Conservation (phyloP, 2,888 invertebrate genomes). For the Euzophera pinguis region DNA sequence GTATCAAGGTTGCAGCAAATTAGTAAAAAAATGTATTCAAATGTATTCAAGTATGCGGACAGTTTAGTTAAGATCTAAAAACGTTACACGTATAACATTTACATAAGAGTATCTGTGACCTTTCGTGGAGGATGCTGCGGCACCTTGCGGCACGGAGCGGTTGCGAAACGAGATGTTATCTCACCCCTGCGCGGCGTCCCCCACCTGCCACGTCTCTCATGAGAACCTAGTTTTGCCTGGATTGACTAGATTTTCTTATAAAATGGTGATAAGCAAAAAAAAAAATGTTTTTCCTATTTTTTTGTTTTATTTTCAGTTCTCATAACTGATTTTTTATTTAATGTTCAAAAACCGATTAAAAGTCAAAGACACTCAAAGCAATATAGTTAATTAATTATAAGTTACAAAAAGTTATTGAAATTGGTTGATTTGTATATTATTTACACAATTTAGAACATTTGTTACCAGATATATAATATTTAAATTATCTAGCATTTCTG, state of each 20-base stretch:
- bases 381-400: too few species aligned
- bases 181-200: conserved; percentile 40
- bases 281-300: too few species aligned
- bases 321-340: too few species aligned
- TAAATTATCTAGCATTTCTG: too few species aligned
- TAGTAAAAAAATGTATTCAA: neutral
- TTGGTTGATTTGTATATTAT: too few species aligned
- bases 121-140: conserved; percentile 62
- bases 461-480: too few species aligned
- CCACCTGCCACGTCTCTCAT: conserved; percentile 23
- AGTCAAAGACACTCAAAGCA: too few species aligned
- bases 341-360: too few species aligned
- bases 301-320: too few species aligned
- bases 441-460: too few species aligned
- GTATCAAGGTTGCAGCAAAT: neutral
- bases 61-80: conserved; percentile 9
- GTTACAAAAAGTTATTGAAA: too few species aligned
- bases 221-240: conserved; percentile 40
- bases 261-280: too few species aligned
- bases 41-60: neutral
- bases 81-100: conserved; percentile 26
- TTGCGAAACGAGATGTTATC: conserved; percentile 55
- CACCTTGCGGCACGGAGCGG: conserved; percentile 46
- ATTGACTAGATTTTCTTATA: neutral
- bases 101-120: conserved; percentile 56